Base-by-base conservation (phyloP, 2,113 vertebrate genomes). In the Miniopterus natalensis region DNA sequence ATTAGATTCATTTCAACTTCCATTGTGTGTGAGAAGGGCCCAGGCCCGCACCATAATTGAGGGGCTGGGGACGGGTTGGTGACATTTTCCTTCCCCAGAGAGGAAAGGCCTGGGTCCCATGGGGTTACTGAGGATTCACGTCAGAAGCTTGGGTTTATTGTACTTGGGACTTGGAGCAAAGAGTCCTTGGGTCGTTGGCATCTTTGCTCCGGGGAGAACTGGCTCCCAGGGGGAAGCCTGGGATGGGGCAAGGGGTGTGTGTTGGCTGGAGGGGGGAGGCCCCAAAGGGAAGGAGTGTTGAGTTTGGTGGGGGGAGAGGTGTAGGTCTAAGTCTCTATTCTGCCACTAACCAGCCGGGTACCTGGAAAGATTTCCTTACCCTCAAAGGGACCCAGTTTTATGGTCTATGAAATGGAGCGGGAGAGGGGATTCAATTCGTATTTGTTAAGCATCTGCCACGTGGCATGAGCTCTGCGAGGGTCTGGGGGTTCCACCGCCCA, bases 1-100 rank as follows among this genome's bases (percentile, higher is more conserved):
- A 93, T 96, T 94, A 93, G 94, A 86, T 95, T 94, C 53, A 89
- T 96, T 94, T 97, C 83, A 93, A 27, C 84, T 94, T 94, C 92
- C 86, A 80, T 73, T 91, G 88, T 94, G 73, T 79, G 10, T 71
- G 57, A 74, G 57, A 90, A 88, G 36, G 80, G 73, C 66, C 71
- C 15, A 68, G 36, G 36, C 36, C 36, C 36, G 36, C 36, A 36
- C 36, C 36, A 2, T 86, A 63, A 87, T 51, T 93, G 88, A 84
- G 55, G 59, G 78, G 78, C 71, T 31, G 36, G 36, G 36, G 36
- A 36, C 36, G 36, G 36, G 36, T 36, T 36, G 36, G 36, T 36
- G 36, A 36, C 36, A 36, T 36, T 36, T 36, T 36, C 36, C 36
- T 36, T 36, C 36, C 36, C 36, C 36, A 70, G 36, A 78, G 47